Evolutionary conservation across 1,140 invertebrate species (phyloP), one percentile per base, ranked within the genome.

Genomic region (Thrips palmi): DNA sequence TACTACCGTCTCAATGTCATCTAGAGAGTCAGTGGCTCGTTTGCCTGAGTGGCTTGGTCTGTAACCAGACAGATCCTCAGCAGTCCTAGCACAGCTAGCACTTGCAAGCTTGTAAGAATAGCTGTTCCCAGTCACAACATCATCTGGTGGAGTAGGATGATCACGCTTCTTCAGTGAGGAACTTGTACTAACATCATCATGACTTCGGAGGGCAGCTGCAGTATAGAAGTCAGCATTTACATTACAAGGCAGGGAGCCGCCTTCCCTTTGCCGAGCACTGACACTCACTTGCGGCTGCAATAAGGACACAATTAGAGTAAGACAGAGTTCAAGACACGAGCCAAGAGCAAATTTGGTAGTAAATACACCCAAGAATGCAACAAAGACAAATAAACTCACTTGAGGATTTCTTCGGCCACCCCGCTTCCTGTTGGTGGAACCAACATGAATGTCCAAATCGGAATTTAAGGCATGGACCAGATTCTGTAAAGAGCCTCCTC

Each of bases 241-340:
- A 54, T 68, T 68, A 12, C 63, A 67, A 0, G 68, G 68, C 39
- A 71, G 52, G 17, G 67, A 69, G 41, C 73, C 72, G 35, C 72
- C 72, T 58, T 75, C 72, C 11, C 69, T 58, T 50, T 74, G 71
- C 36, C 73, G 58, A 5, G 71, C 64, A 37, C 70, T 73, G 1
- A 68, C 65, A n/a, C n/a, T n/a, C n/a, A n/a, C n/a, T n/a, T n/a
- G n/a, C n/a, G n/a, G n/a, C n/a, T n/a, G n/a, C n/a, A n/a, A n/a
- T n/a, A n/a, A n/a, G n/a, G n/a, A n/a, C n/a, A n/a, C n/a, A n/a
- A n/a, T n/a, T n/a, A n/a, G n/a, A n/a, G n/a, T n/a, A n/a, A n/a
- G n/a, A n/a, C n/a, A n/a, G n/a, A n/a, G n/a, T n/a, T n/a, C n/a
- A n/a, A n/a, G n/a, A n/a, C n/a, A n/a, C n/a, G n/a, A n/a, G 12